Evolutionary conservation across 2,888 invertebrate species (phyloP), one percentile per base, ranked within the genome.

Genomic region (Drosophila kanekoi): DNA sequence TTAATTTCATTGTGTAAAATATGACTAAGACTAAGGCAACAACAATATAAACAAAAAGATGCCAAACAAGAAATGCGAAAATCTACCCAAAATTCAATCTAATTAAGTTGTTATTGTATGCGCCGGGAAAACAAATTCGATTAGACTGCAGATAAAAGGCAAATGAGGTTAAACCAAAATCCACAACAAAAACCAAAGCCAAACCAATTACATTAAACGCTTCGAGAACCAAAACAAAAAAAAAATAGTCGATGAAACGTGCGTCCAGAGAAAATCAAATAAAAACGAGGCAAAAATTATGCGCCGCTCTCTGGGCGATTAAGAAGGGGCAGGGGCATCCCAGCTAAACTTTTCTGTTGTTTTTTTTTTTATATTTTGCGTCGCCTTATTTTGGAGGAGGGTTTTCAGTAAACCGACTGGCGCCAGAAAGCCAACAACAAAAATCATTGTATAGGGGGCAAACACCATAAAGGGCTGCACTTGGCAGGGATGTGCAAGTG

Each of bases 181-280:
- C 47, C 57, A 44, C 20, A 63, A 41, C 72, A 61, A 53, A 58
- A 52, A 48, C 54, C 43, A 68, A 72, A 74, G 44, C 70, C 65
- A 67, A 79, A 62, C 77, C 89, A 89, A 90, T 90, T 89, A 90
- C 88, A 90, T 89, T 88, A 89, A 88, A 79, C 72, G 68, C 73
- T 79, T 63, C 69, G 69, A 69, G 69, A 48, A 56, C 43, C 11
- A 28, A 38, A 16, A 28, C 13, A 4, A 20, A 37, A 11, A 14
- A 0, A 66, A 66, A 52, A 38, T 28, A 49, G 60, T 58, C 76
- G 60, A 74, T 74, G 66, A 73, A 73, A 60, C 67, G 75, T 69
- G 76, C 79, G 79, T 79, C 14, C 37, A 44, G 23, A 44, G 81
- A 61, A 76, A 81, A 81, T 65, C 80, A 68, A 87, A 74, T 75